These are phyloP conservation scores for Tupiocoris notatus DNA, from an alignment of 2,888 invertebrate genomes.

Conservation along the genomic window DNA sequence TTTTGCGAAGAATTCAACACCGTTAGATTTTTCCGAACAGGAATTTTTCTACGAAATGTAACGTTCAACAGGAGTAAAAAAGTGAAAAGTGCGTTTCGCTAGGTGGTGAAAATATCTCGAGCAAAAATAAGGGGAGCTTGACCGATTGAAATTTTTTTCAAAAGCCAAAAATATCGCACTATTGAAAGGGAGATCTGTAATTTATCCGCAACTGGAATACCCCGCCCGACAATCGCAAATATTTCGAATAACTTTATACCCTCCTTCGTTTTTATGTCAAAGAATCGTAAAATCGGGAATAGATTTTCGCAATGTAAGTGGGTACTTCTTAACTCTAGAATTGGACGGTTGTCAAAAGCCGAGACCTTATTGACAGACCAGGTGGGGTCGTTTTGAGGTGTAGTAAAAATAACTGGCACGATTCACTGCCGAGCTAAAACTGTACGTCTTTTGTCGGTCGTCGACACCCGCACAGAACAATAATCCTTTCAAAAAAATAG, in stretches of 20 bases:
- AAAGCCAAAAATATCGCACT: no score
- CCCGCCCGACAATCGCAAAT: not conserved
- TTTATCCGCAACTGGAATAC: not conserved
- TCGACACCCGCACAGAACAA: not conserved
- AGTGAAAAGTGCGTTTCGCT: no score
- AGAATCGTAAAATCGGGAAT: not conserved
- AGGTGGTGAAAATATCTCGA: no score
- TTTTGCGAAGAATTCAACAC: no score
- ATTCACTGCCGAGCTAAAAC: not conserved
- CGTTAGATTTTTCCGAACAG: no score
- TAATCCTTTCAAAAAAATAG: no score
- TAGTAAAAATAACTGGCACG: not conserved
- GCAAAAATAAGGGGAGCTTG: no score
- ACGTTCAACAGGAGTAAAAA: no score
- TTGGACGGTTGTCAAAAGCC: not conserved
- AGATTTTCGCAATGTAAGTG: not conserved
- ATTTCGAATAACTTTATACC: not conserved
- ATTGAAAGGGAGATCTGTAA: not conserved
- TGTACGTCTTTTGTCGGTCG: not conserved
- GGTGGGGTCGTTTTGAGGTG: not conserved
- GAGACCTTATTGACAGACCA: not conserved
- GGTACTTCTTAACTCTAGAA: not conserved
- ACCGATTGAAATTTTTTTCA: no score
- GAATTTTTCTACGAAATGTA: no score
- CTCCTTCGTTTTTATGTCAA: not conserved